Evolutionary conservation across 2,113 vertebrate species (phyloP), one percentile per base, ranked within the genome.

Genomic region (Rhynchopsitta pachyrhyncha): DNA sequence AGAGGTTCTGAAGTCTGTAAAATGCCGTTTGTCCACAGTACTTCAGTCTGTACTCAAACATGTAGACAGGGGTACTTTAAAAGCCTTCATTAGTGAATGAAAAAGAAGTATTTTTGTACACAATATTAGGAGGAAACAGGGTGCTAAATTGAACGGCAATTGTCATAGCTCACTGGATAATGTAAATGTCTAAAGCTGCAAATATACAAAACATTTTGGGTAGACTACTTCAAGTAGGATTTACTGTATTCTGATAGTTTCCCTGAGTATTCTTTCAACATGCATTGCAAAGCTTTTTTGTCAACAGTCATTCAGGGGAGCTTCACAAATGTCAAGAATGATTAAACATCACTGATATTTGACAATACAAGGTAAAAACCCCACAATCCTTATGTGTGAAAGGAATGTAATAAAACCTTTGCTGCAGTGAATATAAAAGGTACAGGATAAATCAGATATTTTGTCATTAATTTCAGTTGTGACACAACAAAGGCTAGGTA

Each of bases 321-420:
- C 59, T 85, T 88, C 69, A 83, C 46, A 90, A 91, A 91, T 69
- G 50, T 80, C 81, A 89, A 82, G 41, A 97, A 89, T 37, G 8
- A 13, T 89, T 89, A 93, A 94, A 50, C 24, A 67, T 68, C 37
- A 57, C 33, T 31, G 27, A 71, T 74, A 87, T 42, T 79, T 93
- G 70, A 88, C 69, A 94, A 82, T 47, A 66, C 33, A 67, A 82
- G 37, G 42, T 31, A 79, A 87, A 77, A 4, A 14, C 0, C 8
- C 33, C 47, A 49, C 47, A 82, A 33, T 44, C 25, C 33, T 85
- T 14, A 5, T 80, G 39, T 87, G 24, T 78, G 62, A 93, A 86
- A 94, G 12, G 6, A 90, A 83, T 81, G 20, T 18, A 68, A 55
- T 46, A 81, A 63, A 62, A 76, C 29, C 57, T 67, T 66, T 68